Evolutionary conservation across 2,797 vertebrate species (phyloP), one percentile per base, ranked within the genome.

Genomic region (Manis pentadactyla): DNA sequence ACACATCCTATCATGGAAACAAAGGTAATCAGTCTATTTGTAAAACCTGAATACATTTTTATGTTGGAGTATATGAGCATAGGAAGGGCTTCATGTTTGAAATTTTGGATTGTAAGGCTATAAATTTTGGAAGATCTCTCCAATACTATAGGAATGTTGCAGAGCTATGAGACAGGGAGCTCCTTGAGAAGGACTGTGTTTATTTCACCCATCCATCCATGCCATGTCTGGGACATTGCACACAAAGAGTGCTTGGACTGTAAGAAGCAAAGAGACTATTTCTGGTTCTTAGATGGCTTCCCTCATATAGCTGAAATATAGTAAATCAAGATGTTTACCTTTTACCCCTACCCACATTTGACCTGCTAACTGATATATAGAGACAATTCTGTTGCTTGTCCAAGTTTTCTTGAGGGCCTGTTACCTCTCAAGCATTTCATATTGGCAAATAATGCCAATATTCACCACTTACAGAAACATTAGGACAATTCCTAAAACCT

Each of bases 281-380:
- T 83, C 9, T 91, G 31, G 18, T 61, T 34, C 53, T 55, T 46
- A 49, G 12, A 37, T 5, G 3, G 2, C 10, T 69, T 87, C 3
- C 15, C 34, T 37, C 9, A 23, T 46, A 14, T 14, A 55, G 13
- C 5, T 92, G 11, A 87, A 9, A 51, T 77, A 53, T 0, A 69
- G 21, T 78, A 39, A 90, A 46, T 15, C 51, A 68, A 77, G 74
- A 73, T 66, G 39, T 82, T 90, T 93, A 25, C 74, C 23, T 94
- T 74, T 93, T 84, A 74, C 2, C 4, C 25, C 42, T 39, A 6
- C 23, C 18, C 14, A 69, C 55, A 74, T 87, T 64, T 88, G 12
- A 37, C 37, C 68, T 4, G 12, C 37, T 71, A 71, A 10, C 23
- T 13, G 10, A 34, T 69, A 14, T 25, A 46, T 15, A 55, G 49